Percentiles rank a stretch among this genome's conserved stretches.
Evolutionary conservation across 2,113 vertebrate genomes (phyloP).

Genomic region (Petaurus breviceps): DNA sequence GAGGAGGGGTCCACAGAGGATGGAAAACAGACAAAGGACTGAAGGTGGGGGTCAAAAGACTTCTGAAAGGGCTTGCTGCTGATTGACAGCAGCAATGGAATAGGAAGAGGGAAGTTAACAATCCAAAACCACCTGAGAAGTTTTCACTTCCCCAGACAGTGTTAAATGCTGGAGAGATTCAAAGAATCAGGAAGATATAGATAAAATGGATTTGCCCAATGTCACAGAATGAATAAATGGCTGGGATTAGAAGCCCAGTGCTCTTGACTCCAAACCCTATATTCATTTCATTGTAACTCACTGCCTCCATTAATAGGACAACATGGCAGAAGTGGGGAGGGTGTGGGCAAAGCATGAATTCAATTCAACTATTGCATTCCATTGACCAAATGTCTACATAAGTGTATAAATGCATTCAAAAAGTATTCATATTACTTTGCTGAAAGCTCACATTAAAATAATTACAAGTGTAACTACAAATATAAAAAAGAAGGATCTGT

Average conservation of each 20-base stretch:
- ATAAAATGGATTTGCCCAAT: not conserved
- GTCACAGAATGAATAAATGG: not conserved
- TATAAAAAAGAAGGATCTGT: not conserved
- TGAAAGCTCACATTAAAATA: not conserved
- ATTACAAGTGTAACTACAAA: slow-evolving; percentile 6
- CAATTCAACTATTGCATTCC: not conserved
- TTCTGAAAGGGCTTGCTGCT: too few relatives aligned
- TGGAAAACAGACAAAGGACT: too few relatives aligned
- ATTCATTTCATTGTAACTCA: not conserved
- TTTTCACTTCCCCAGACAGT: not conserved
- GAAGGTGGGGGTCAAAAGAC: too few relatives aligned
- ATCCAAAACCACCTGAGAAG: too few relatives aligned
- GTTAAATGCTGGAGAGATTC: not conserved
- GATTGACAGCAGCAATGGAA: too few relatives aligned
- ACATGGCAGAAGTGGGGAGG: not conserved
- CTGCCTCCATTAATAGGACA: not conserved
- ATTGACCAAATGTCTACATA: not conserved
- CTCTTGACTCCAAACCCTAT: not conserved
- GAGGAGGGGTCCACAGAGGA: too few relatives aligned
- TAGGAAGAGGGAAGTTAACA: too few relatives aligned
- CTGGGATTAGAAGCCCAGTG: not conserved
- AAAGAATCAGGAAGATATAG: not conserved
- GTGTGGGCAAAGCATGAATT: not conserved
- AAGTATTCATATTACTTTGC: not conserved
- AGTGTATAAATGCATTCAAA: not conserved